phyloP scores from a whole-genome alignment of 2,888 invertebrate species.

The Epirrhoe tristata region DNA sequence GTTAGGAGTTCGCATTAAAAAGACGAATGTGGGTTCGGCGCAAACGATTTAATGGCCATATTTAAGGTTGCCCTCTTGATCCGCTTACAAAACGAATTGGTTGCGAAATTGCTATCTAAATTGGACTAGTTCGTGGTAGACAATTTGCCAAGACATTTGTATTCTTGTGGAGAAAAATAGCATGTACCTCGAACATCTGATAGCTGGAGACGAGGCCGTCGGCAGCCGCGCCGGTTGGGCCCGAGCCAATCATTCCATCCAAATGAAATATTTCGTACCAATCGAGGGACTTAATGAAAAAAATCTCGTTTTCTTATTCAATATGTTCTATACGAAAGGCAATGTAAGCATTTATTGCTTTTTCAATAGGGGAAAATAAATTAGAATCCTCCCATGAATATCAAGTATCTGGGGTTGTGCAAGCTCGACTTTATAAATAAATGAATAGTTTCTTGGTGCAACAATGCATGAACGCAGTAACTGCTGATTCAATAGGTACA shows the following conservation, averaged over 20 bases:
- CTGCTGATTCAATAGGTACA: not conserved
- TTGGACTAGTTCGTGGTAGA: slow-evolving; percentile 83
- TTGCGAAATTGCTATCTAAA: slow-evolving; percentile 84
- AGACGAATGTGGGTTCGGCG: slow-evolving; percentile 69
- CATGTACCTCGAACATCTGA: slow-evolving; percentile 80
- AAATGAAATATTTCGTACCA: slow-evolving; percentile 75
- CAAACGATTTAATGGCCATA: slow-evolving; percentile 78
- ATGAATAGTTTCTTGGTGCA: slow-evolving; percentile 9
- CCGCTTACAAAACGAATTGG: slow-evolving; percentile 83
- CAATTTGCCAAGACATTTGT: slow-evolving; percentile 85
- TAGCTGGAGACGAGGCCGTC: slow-evolving; percentile 74
- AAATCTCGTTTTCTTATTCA: slow-evolving; percentile 61
- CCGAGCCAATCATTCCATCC: slow-evolving; percentile 76
- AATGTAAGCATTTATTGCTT: slow-evolving; percentile 46
- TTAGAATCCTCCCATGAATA: slow-evolving; percentile 48
- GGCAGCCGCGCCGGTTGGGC: slow-evolving; percentile 71
- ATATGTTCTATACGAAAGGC: slow-evolving; percentile 50
- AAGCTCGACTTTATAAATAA: slow-evolving; percentile 3
- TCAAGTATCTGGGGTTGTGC: slow-evolving; percentile 30
- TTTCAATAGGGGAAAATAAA: slow-evolving; percentile 45
- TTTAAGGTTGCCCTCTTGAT: slow-evolving; percentile 81
- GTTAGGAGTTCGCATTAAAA: slow-evolving; percentile 65
- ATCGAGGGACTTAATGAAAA: slow-evolving; percentile 70
- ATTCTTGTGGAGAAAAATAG: slow-evolving; percentile 83
- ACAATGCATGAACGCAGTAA: not conserved